Percentiles rank a stretch among this genome's conserved stretches.
Evolutionary conservation across 2,113 vertebrate species (phyloP).

Genomic region (Loxodonta africana): DNA sequence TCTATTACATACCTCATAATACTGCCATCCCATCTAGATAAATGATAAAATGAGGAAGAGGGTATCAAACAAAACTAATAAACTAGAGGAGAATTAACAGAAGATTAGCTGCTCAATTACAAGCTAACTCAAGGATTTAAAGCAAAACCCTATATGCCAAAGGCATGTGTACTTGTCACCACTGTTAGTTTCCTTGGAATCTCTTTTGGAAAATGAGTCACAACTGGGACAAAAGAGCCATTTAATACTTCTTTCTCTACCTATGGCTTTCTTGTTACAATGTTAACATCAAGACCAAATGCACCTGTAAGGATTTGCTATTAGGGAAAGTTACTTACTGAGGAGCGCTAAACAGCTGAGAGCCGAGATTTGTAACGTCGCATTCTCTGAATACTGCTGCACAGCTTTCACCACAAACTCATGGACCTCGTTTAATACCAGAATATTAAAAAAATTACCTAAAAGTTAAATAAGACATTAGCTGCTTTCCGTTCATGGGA

Average conservation of each 20-base stretch:
- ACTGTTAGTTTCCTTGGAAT: background rate
- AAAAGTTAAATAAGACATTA: slow-evolving; percentile 72
- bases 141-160: background rate
- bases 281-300: background rate
- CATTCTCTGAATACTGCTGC: slow-evolving; percentile 90
- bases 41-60: background rate
- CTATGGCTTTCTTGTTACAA: background rate
- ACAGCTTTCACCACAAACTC: slow-evolving; percentile 92
- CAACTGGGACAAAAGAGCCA: background rate
- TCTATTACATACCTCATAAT: background rate
- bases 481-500: background rate
- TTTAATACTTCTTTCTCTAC: background rate
- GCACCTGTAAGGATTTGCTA: background rate
- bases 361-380: slow-evolving; percentile 90
- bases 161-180: background rate
- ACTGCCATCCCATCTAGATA: background rate
- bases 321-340: slow-evolving; percentile 90
- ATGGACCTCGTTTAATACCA: slow-evolving; percentile 95
- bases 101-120: background rate
- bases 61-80: background rate
- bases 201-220: background rate
- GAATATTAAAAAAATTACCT: slow-evolving; percentile 97
- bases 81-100: background rate
- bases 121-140: background rate
- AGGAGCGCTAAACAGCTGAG: slow-evolving; percentile 95